Conservation (phyloP, 2,113 vertebrate species). For the Rhagologus leucostigma region DNA sequence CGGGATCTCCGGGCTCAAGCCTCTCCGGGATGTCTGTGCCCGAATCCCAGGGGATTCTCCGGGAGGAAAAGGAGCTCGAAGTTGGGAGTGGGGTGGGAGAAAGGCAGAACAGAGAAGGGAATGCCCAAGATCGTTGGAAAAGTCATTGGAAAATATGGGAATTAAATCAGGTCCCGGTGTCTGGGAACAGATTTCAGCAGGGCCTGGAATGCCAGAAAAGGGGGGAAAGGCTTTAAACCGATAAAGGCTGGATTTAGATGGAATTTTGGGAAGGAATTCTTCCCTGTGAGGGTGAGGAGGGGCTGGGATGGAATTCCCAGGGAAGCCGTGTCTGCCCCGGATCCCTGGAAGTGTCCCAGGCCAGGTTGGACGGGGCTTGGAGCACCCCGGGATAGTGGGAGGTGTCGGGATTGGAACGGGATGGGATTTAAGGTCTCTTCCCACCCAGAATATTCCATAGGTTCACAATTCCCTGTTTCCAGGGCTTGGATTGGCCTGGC, state of each 20-base stretch:
- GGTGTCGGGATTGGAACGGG: rapidly evolving
- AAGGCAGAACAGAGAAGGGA: background rate
- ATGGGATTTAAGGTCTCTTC: background rate
- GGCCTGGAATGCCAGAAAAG: background rate
- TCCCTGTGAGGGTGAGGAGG: background rate
- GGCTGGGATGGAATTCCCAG: background rate
- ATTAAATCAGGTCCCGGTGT: background rate
- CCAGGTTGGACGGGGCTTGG: background rate
- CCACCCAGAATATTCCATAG: background rate
- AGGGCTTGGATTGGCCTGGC: background rate
- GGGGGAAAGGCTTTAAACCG: background rate
- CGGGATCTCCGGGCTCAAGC: rapidly evolving
- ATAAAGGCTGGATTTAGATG: rapidly evolving
- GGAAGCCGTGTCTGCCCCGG: background rate
- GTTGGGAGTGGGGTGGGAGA: background rate
- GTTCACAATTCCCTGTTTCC: background rate
- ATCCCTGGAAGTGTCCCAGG: background rate
- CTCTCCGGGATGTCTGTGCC: rapidly evolving
- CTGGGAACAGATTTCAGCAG: background rate
- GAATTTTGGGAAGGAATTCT: background rate
- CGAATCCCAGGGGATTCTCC: rapidly evolving
- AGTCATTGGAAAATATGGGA: background rate
- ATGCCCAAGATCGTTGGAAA: rapidly evolving
- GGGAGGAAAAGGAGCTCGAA: background rate
- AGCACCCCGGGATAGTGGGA: rapidly evolving